Conservation (phyloP, 1,140 invertebrate genomes). For the Ips typographus region DNA sequence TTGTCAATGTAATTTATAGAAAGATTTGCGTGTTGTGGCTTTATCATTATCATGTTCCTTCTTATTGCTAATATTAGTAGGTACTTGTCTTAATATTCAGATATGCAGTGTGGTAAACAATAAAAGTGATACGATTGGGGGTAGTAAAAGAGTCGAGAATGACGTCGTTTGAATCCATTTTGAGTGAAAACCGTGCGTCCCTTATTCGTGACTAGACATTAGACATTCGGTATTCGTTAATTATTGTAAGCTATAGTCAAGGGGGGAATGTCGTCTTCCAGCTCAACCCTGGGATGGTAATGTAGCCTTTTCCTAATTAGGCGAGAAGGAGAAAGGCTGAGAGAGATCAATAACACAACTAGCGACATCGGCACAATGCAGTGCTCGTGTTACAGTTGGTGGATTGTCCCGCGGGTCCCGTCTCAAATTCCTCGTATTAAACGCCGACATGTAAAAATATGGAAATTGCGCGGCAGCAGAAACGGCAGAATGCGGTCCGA, state of each 20-base stretch:
- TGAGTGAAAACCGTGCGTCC: too few relatives aligned
- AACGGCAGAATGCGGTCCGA: conserved; percentile 44
- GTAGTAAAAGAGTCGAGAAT: too few relatives aligned
- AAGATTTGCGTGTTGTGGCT: too few relatives aligned
- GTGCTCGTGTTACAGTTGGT: conserved; percentile 38
- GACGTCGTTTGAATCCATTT: too few relatives aligned
- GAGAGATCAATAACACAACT: conserved; percentile 43
- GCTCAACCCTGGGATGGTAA: conserved; percentile 22
- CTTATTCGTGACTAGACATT: not conserved
- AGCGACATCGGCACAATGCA: conserved; percentile 44
- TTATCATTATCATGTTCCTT: too few relatives aligned
- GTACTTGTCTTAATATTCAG: too few relatives aligned
- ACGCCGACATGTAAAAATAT: conserved; percentile 51
- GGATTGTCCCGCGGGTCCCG: conserved; percentile 35
- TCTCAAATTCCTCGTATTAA: conserved; percentile 45
- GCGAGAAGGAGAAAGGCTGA: conserved; percentile 32
- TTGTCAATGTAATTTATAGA: too few relatives aligned
- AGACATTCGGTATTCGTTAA: not conserved
- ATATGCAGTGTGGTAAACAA: too few relatives aligned
- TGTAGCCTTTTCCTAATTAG: conserved; percentile 40
- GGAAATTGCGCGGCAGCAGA: conserved; percentile 46
- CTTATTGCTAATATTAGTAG: too few relatives aligned
- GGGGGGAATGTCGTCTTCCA: conserved; percentile 3
- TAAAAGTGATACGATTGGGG: too few relatives aligned
- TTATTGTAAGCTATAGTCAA: not conserved